Evolutionary conservation across 2,888 invertebrate genomes (phyloP), one percentile per base, ranked within the genome.

Genomic region (Lepidochrysops patricia): DNA sequence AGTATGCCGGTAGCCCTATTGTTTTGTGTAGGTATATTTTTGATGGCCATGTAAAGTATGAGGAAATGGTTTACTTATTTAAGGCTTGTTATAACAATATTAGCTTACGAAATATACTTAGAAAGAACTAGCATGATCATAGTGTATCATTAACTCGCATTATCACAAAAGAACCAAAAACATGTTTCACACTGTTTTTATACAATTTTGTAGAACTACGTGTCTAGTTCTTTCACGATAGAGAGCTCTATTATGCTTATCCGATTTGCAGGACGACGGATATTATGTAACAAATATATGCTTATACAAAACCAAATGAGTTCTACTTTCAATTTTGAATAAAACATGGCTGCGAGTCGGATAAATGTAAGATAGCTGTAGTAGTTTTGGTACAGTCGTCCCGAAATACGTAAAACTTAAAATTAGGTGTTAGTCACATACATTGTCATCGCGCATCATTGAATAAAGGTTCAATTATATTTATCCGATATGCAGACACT

Each of bases 111-210:
- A 57, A 52, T 13, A 61, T 34, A 62, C 63, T 63, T 63, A 62
- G 62, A 61, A 66, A 65, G 63, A 68, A 64, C 64, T 65, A 64
- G 66, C 60, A 62, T 65, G 63, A 57, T 48, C 27, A 58, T 64
- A 61, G 58, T 23, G 19, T 57, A 52, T 50, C 48, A 63, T 57
- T 15, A 43, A 43, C n/a, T 15, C 52, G 52, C 52, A 52, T 52
- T 52, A 59, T 61, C 37, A 56, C 49, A 64, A 67, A 62, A 60
- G 64, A 68, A 67, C 68, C 67, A 68, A 66, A 58, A 50, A 66
- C 57, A 63, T 49, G 57, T 58, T 49, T 63, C 59, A 62, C 57
- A 65, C 29, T 60, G 61, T 49, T 37, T 65, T 63, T 61, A 57
- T 63, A 63, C 60, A 60, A 60, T n/a, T 25, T 60, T 26, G 29